A percentile compares a stretch with the other conserved stretches of the same genome.
Conservation (phyloP, 2,113 vertebrate genomes). For the Hipposideros armiger region DNA sequence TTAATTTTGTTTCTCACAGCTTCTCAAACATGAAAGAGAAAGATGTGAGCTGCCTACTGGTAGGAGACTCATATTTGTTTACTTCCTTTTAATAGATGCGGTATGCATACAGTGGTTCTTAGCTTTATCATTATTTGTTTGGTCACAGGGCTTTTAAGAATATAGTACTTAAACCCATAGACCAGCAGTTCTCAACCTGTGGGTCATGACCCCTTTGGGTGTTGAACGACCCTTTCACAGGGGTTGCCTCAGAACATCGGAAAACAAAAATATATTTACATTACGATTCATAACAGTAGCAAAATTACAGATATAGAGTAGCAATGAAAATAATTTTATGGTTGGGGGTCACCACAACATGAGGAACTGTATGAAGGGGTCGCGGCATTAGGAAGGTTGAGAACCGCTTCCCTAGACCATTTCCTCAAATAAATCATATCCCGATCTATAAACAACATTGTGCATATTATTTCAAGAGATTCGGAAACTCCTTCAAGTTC, state of each 20-base stretch:
- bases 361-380: too few species aligned
- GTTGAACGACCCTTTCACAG: too few species aligned
- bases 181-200: too few species aligned
- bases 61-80: background rate
- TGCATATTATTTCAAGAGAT: background rate
- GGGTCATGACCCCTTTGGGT: too few species aligned
- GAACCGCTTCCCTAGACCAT: background rate
- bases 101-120: background rate
- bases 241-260: too few species aligned
- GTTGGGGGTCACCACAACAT: too few species aligned
- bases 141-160: background rate
- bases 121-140: background rate
- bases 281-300: too few species aligned
- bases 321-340: too few species aligned
- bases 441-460: background rate
- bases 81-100: background rate
- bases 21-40: background rate
- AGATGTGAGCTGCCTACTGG: background rate
- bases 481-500: background rate
- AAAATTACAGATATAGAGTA: too few species aligned
- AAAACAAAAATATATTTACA: too few species aligned
- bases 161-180: background rate
- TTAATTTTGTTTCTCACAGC: background rate
- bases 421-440: background rate
- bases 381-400: too few species aligned